Conservation (phyloP, 2,888 invertebrate species). For the Girardia tigrina region DNA sequence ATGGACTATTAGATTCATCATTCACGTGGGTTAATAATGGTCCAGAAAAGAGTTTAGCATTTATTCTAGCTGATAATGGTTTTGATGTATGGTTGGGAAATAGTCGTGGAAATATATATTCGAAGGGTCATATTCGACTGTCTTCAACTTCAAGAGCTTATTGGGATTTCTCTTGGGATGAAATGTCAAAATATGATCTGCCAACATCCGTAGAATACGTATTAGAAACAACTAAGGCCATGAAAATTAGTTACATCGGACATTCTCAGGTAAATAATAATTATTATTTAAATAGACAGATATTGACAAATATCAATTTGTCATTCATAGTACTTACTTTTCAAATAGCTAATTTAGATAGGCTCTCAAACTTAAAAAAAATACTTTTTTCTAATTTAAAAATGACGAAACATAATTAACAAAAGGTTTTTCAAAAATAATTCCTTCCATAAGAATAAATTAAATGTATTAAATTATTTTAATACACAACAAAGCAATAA, state of each 20-base stretch:
- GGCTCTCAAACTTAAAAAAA: too few relatives aligned
- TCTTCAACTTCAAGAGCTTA: constrained; percentile 56
- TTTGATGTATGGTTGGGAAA: constrained; percentile 69
- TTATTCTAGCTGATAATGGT: constrained; percentile 53
- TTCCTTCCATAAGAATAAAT: too few relatives aligned
- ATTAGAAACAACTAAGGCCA: constrained; percentile 55
- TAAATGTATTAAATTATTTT: too few relatives aligned
- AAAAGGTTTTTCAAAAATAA: too few relatives aligned
- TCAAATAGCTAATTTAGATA: too few relatives aligned
- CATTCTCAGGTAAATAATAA: constrained; percentile 63
- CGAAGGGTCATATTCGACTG: constrained; percentile 57
- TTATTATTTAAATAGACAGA: too few relatives aligned
- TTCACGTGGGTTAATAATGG: constrained; percentile 65
- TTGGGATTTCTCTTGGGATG: constrained; percentile 66
- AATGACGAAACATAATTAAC: too few relatives aligned
- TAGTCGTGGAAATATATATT: constrained; percentile 66
- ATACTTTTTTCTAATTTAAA: too few relatives aligned
- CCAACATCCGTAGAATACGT: constrained; percentile 69
- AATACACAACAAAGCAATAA: too few relatives aligned
- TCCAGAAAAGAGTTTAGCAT: constrained; percentile 55
- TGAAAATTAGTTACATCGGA: constrained; percentile 64
- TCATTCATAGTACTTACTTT: too few relatives aligned
- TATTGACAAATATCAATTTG: too few relatives aligned
- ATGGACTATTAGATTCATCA: constrained; percentile 64
- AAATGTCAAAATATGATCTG: constrained; percentile 71